Evolutionary conservation across 1,140 invertebrate species (phyloP), one percentile per base, ranked within the genome.

Genomic region (Theocolax elegans): DNA sequence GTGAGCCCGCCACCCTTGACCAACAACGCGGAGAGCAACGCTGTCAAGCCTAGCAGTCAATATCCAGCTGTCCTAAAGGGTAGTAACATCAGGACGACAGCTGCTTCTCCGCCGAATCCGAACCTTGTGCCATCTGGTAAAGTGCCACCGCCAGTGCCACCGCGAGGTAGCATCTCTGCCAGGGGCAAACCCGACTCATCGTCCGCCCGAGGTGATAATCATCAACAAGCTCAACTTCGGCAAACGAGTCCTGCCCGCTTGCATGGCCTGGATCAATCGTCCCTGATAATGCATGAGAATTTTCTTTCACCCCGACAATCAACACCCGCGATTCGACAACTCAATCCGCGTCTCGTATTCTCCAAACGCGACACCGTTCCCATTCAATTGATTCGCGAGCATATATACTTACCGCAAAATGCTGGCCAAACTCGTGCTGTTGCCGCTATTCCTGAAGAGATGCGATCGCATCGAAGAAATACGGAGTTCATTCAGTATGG

Each of bases 61-160:
- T 92, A 92, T 76, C 91, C 92, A 42, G 90, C 91, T 2, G 91
- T 93, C n/a, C 84, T 93, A 71, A 92, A 92, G 84, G 91, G 91
- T 70, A 87, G 90, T 53, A 80, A 76, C 13, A 19, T 27, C 6
- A 42, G 25, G 17, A 49, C n/a, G 8, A 46, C 42, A 4, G 25
- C 23, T 29, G 81, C 76, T 54, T 83, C 81, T 25, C 81, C 82
- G 35, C 82, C 81, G 40, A 83, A 81, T 65, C 81, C 80, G 21
- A 83, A 81, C 67, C 59, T 83, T 35, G 81, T 84, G 13, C 81
- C 83, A 38, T 81, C 82, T 12, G 80, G 83, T 68, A 91, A 91
- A 78, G 88, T 93, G 4, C 93, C 92, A 9, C 93, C 93, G 25
- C 93, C 93, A 13, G 93, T 94, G 17, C 93, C 93, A 29, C 93